Percentiles rank a stretch among this genome's conserved stretches.
phyloP scores from a whole-genome alignment of 2,797 vertebrate genomes.

The Anomalospiza imberbis region DNA sequence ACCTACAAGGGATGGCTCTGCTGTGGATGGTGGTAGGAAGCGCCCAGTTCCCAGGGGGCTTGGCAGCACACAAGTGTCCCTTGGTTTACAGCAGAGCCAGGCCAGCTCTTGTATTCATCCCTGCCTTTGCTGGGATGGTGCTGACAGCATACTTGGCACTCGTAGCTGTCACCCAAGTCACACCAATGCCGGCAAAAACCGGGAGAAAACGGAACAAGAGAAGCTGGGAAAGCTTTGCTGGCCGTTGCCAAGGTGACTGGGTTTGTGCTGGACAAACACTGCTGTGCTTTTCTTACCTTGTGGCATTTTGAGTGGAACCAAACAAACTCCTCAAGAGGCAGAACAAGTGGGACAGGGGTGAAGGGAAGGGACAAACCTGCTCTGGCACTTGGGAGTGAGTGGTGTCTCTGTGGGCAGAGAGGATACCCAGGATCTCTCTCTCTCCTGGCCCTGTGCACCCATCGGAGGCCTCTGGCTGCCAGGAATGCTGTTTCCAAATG shows the following conservation, averaged over 20 bases:
- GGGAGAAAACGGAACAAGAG: neutral
- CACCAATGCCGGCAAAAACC: neutral
- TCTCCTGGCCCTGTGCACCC: neutral
- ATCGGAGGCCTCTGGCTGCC: neutral
- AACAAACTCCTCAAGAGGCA: neutral
- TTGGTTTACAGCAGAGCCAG: neutral
- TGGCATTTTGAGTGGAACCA: neutral
- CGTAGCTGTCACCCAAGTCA: neutral
- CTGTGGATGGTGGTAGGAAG: neutral
- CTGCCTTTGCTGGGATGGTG: neutral
- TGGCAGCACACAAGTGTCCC: neutral
- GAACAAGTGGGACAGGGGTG: neutral
- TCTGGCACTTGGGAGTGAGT: neutral
- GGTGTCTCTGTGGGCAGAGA: neutral
- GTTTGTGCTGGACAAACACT: neutral
- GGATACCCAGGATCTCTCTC: neutral
- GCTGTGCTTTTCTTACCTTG: neutral
- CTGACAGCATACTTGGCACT: neutral
- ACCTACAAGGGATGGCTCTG: neutral
- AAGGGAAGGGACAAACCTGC: neutral
- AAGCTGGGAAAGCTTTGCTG: neutral
- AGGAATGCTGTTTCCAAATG: neutral
- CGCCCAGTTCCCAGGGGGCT: neutral
- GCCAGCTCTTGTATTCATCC: neutral
- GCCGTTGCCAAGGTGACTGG: conserved; percentile 37